Base-by-base conservation (phyloP, 2,113 vertebrate species). In the Ondatra zibethicus region DNA sequence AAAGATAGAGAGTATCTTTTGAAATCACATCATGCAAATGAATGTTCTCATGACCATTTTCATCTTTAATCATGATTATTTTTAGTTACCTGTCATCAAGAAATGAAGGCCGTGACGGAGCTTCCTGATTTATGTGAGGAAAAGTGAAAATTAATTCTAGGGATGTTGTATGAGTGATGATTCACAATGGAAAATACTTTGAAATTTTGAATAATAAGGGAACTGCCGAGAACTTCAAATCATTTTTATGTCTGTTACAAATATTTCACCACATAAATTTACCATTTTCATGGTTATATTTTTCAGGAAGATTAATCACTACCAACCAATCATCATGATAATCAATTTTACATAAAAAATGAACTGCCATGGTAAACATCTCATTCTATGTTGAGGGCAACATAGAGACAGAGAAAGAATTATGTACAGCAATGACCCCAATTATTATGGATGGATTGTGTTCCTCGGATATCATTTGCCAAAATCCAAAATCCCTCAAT, bases 61-160 rank as follows among this genome's bases (percentile, higher is more conserved):
- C 63, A 86, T 87, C 29, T 93, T 96, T 81, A 85, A 70, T 87
- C 50, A 61, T 68, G 27, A 66, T 25, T 90, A 95, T 73, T 76
- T 86, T 95, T 80, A 77, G 16, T 81, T 96, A 80, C 55, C 90
- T 92, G 47, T 94, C 89, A 94, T 87, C 27, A 87, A 78, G 75
- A 92, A 95, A 94, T 91, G 29, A 95, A 55, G 14, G 73, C 6
- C 68, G 66, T 88, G 68, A 96, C 61, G 29, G 33, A 88, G 89
- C 19, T 84, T 94, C 52, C 10, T 96, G 76, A 93, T 96, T 96
- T 93, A 95, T 91, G 70, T 39, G 10, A 81, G 65, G 5, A 70
- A 92, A 94, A 81, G 36, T 4, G 78, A 96, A 93, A 92, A 93
- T 72, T 97, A 95, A 93, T 87, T 96, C 80, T 80, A 89, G 68